Evolutionary conservation across 2,888 invertebrate genomes (phyloP).

Genomic region (Hipparchia sbordonii): DNA sequence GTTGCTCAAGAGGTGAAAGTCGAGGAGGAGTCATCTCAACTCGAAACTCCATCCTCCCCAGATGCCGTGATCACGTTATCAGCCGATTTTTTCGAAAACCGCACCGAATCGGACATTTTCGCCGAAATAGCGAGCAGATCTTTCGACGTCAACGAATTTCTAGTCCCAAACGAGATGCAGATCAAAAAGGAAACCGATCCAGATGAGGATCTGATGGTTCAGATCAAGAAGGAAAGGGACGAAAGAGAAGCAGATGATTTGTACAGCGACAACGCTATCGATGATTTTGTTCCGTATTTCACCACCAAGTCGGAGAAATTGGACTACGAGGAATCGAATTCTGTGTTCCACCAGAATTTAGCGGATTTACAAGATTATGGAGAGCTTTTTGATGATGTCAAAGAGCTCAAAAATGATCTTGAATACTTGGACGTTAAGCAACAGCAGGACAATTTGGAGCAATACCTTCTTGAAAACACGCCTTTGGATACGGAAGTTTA

Average conservation of each 20-base stretch:
- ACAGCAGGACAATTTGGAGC: slow-evolving; percentile 68
- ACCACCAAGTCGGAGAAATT: slow-evolving; percentile 62
- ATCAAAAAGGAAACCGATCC: slow-evolving; percentile 64
- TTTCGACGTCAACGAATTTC: slow-evolving; percentile 75
- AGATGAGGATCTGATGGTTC: slow-evolving; percentile 49
- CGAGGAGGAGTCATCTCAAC: slow-evolving; percentile 60
- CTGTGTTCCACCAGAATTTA: slow-evolving; percentile 82
- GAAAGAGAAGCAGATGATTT: slow-evolving; percentile 63
- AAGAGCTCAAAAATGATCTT: slow-evolving; percentile 67
- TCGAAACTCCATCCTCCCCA: slow-evolving; percentile 44
- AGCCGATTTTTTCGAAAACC: slow-evolving; percentile 64
- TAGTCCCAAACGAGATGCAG: slow-evolving; percentile 69
- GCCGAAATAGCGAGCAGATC: slow-evolving; percentile 69
- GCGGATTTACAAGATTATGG: slow-evolving; percentile 83
- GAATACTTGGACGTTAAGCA: slow-evolving; percentile 71
- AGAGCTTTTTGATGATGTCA: slow-evolving; percentile 66
- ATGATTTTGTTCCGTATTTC: slow-evolving; percentile 73
- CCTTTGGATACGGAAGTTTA: slow-evolving; percentile 69
- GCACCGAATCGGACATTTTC: slow-evolving; percentile 68
- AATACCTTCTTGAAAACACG: slow-evolving; percentile 73
- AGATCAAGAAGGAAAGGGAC: slow-evolving; percentile 65
- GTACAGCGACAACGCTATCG: slow-evolving; percentile 75
- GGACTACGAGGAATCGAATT: slow-evolving; percentile 65
- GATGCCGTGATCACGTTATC: slow-evolving; percentile 73
- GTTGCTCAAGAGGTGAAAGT: slow-evolving; percentile 76